A percentile compares a stretch with the other conserved stretches of the same genome.
phyloP scores from a whole-genome alignment of 2,113 vertebrate species.

The Lycaon pictus region DNA sequence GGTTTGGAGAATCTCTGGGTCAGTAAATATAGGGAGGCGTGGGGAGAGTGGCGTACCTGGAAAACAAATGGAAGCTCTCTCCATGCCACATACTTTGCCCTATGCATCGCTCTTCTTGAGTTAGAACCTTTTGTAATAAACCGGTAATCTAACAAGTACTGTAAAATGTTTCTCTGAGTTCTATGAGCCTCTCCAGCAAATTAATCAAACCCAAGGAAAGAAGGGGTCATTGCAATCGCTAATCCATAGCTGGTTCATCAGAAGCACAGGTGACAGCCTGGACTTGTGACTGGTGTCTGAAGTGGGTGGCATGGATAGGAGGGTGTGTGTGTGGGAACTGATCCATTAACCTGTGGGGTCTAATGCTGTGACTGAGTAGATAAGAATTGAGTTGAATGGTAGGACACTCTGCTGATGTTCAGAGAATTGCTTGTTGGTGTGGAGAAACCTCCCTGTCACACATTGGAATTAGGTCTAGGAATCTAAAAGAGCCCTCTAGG shows the following conservation, averaged over 20 bases:
- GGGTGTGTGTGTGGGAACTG: neutral
- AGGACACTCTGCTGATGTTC: neutral
- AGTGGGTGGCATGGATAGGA: neutral
- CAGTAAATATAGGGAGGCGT: neutral
- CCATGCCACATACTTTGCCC: neutral
- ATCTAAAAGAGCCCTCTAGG: neutral
- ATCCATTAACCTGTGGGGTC: neutral
- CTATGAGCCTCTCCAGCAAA: neutral
- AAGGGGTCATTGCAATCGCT: neutral
- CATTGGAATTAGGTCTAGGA: neutral
- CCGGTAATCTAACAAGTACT: neutral
- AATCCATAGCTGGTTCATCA: neutral
- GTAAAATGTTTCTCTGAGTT: neutral
- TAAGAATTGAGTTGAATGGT: neutral
- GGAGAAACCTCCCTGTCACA: neutral
- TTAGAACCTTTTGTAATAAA: neutral
- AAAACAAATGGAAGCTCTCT: too few species aligned
- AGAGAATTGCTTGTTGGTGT: neutral
- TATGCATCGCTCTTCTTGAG: neutral
- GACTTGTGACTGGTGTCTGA: neutral
- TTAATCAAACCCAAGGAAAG: neutral
- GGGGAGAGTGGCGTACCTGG: neutral
- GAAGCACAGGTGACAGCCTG: neutral
- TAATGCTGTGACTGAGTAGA: neutral
- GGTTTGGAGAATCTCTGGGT: neutral